These are phyloP conservation scores for Megalops cyprinoides DNA, from an alignment of 2,797 vertebrate genomes.

Conservation along the genomic window DNA sequence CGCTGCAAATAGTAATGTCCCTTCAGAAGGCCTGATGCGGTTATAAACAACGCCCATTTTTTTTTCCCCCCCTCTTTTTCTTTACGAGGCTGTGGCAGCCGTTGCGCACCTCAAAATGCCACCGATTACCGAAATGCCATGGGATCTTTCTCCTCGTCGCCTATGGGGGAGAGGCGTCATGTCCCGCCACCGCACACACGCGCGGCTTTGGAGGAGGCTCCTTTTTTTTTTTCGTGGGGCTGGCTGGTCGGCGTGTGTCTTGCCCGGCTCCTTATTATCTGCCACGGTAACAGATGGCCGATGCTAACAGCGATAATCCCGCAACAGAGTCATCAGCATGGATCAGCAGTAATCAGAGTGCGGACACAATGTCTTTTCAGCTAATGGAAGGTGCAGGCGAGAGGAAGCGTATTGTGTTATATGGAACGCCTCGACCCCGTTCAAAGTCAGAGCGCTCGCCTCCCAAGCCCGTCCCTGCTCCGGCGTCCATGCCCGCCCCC, in stretches of 20 bases:
- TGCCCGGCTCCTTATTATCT: conserved; percentile 53
- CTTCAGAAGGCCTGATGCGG: conserved; percentile 61
- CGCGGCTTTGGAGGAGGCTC: background rate
- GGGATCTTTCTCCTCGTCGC: conserved; percentile 20
- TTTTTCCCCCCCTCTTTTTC: background rate
- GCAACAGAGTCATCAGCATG: conserved; percentile 71
- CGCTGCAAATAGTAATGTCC: conserved; percentile 61
- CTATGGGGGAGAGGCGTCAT: conserved; percentile 27
- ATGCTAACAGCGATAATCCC: conserved; percentile 74
- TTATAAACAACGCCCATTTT: conserved; percentile 65
- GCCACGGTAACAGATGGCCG: conserved; percentile 73
- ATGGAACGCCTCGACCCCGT: conserved; percentile 39
- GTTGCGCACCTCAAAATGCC: conserved; percentile 31
- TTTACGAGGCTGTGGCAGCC: conserved; percentile 20
- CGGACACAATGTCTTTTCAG: conserved; percentile 54
- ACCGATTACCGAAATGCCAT: conserved; percentile 46
- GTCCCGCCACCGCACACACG: background rate
- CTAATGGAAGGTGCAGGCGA: conserved; percentile 48
- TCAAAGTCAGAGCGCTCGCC: conserved; percentile 39
- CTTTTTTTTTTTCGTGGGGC: background rate
- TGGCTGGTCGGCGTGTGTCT: conserved; percentile 30
- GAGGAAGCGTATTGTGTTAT: conserved; percentile 36
- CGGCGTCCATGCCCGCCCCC: background rate
- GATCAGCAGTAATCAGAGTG: conserved; percentile 73
- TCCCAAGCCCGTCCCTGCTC: background rate